These are phyloP conservation scores for Orcinus orca DNA, from an alignment of 2,113 vertebrate species.

Conservation along the genomic window DNA sequence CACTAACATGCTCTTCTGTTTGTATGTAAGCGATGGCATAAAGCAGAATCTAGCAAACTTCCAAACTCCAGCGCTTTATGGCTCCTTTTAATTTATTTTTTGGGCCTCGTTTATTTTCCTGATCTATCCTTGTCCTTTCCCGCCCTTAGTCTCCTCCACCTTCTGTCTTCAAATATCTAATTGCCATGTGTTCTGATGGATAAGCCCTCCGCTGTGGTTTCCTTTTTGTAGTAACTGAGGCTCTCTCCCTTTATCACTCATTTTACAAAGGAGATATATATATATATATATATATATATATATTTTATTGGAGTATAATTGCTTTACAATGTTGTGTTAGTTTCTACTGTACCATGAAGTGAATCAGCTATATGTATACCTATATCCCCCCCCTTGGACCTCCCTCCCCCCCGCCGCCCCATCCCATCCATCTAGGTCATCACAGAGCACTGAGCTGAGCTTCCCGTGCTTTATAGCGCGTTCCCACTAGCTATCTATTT, in stretches of 20 bases:
- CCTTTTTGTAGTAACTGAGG: constrained; percentile 29
- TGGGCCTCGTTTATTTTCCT: constrained; percentile 64
- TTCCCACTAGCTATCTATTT: no score
- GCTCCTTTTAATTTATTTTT: constrained; percentile 6
- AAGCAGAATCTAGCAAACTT: constrained; percentile 63
- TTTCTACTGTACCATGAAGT: no score
- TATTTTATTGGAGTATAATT: no score
- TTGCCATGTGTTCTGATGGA: constrained; percentile 70
- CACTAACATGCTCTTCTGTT: neutral
- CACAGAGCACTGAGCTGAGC: no score
- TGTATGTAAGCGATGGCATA: constrained; percentile 16
- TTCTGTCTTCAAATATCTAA: constrained; percentile 71
- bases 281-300: no score
- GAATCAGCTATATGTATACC: no score
- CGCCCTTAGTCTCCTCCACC: constrained; percentile 40
- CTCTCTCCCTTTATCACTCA: constrained; percentile 53
- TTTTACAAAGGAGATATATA: constrained; percentile 65
- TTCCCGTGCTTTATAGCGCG: no score
- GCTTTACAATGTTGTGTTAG: no score
- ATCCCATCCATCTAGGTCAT: no score
- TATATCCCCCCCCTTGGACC: no score
- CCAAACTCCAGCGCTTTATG: constrained; percentile 47
- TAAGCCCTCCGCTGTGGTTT: constrained; percentile 36
- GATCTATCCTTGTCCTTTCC: constrained; percentile 47
- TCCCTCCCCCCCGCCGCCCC: accelerated